Base-by-base conservation (phyloP, 53 echinoderm and acorn worm genomes). In the Apostichopus leukothele region DNA sequence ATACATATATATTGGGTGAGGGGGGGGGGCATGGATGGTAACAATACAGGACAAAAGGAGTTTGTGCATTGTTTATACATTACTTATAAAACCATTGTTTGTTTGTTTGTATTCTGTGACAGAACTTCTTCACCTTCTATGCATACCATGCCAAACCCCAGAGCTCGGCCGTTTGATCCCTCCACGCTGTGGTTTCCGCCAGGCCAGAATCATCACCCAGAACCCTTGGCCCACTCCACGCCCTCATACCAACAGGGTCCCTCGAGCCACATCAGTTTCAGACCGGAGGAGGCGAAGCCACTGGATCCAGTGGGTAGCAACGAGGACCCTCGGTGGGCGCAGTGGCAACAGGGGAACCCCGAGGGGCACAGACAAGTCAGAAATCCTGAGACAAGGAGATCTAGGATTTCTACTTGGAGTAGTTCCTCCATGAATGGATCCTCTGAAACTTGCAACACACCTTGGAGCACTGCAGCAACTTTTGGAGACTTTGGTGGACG, bases 191-290 rank as follows among this genome's bases (percentile, higher is more conserved):
- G 92, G 92, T 92, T 78, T 59, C 88, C 89, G 13, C 89, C 88
- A 53, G 89, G 75, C 27, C 86, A 89, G 12, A 86, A n/a, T 78
- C 67, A 79, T 39, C 63, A 83, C 55, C 92, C 94, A 74, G 88
- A 87, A 80, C 96, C 96, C 26, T 73, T 96, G 25, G 96, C 96
- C 19, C 96, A 96, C 76, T 96, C 96, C 81, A 91, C 94, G 27
- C 96, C 96, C 4, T 88, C 95, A 13, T 94, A 84, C 67, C 86
- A 75, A 19, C 91, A 89, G 75, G 96, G 96, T 20, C 94, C 94
- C 3, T 80, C 92, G 22, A 55, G 54, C 60, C 88, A 87, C 25
- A n/a, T 87, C 19, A 50, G 75, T 57, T 27, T 75, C 53, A 57
- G 88, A 50, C 50, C 63, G 39, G 85, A 85, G 26, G 67, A 67